Conservation (phyloP, 2,113 vertebrate genomes). For the Tinamus guttatus region DNA sequence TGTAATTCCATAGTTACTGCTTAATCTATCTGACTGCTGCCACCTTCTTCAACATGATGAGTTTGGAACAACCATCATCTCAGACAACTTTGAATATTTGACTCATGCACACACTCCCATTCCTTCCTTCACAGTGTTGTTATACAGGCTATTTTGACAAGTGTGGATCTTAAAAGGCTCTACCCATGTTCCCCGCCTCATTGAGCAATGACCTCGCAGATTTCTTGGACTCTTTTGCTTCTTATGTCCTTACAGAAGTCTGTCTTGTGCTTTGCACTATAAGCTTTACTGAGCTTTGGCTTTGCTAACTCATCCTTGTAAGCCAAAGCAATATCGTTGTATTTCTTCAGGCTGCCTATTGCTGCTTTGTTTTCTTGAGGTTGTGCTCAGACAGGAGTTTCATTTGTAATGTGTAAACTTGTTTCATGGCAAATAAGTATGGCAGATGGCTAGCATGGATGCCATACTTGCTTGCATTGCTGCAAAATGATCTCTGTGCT, state of each 20-base stretch:
- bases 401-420: too few relatives aligned
- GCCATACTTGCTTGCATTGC: background rate
- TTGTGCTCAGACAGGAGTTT: background rate
- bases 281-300: background rate
- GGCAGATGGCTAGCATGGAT: background rate
- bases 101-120: background rate
- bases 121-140: background rate
- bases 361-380: background rate
- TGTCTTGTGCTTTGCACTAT: background rate
- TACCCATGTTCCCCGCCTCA: rapidly evolving
- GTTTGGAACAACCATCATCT: background rate
- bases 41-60: background rate
- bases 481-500: background rate
- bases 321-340: background rate
- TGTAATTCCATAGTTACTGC: background rate
- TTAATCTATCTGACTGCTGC: background rate
- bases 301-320: background rate
- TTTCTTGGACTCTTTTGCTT: background rate
- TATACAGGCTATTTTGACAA: background rate
- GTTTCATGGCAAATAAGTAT: background rate
- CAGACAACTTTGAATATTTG: background rate
- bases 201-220: background rate
- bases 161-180: background rate
- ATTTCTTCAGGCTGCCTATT: background rate
- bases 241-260: rapidly evolving